phyloP scores from a whole-genome alignment of 2,888 invertebrate genomes.

The Homarus gammarus region DNA sequence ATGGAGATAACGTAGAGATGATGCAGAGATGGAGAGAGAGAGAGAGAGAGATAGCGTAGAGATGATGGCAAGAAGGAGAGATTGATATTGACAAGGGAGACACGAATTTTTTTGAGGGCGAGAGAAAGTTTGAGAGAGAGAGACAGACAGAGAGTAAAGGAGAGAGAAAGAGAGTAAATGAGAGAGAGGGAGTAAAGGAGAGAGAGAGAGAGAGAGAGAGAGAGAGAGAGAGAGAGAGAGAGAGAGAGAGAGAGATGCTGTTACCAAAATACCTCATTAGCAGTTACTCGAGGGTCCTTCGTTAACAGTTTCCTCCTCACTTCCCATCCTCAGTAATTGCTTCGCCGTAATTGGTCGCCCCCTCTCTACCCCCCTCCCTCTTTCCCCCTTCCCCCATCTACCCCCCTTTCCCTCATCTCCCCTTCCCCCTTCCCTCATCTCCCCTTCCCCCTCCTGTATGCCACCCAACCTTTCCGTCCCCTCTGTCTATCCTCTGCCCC shows the following conservation, averaged over 20 bases:
- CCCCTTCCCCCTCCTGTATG: too few species aligned
- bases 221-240: conserved; percentile 45
- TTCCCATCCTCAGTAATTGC: conserved; percentile 53
- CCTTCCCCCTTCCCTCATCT: too few species aligned
- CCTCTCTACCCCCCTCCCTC: conserved; percentile 4
- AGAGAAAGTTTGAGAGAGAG: conserved; percentile 1
- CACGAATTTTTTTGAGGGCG: not conserved
- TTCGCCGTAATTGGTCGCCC: conserved; percentile 61
- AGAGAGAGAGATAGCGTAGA: not conserved
- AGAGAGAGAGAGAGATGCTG: conserved; percentile 46
- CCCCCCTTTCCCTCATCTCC: not conserved
- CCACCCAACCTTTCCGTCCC: too few species aligned
- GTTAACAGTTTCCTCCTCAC: conserved; percentile 38
- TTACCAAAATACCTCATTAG: conserved; percentile 68
- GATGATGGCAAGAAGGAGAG: not conserved
- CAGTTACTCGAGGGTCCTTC: conserved; percentile 65
- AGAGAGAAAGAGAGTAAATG: not conserved
- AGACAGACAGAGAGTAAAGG: not conserved
- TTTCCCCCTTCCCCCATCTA: not conserved
- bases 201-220: conserved; percentile 35
- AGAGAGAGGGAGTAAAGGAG: not conserved
- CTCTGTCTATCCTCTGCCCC: too few species aligned
- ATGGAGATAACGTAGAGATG: not conserved
- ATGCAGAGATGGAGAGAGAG: not conserved
- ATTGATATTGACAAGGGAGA: not conserved